These are phyloP conservation scores for Adelphocoris suturalis DNA, from an alignment of 2,888 invertebrate species.

Conservation along the genomic window DNA sequence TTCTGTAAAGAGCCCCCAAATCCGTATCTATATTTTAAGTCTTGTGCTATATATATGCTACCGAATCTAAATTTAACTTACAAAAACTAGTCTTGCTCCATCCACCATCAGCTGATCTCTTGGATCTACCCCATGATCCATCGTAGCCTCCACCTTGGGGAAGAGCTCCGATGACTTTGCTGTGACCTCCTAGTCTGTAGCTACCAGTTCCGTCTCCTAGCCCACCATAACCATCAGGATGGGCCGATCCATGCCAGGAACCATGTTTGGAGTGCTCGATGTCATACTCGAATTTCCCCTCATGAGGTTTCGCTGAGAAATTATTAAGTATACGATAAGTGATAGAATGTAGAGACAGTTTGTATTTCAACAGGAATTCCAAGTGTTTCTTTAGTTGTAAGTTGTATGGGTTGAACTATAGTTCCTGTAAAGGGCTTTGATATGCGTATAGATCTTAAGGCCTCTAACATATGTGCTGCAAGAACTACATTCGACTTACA, in stretches of 20 bases:
- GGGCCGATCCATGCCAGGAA: slow-evolving; percentile 71
- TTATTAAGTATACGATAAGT: background rate
- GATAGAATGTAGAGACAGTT: too few species aligned
- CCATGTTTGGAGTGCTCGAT: slow-evolving; percentile 72
- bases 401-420: too few species aligned
- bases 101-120: slow-evolving; percentile 48
- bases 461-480: too few species aligned
- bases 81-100: slow-evolving; percentile 40
- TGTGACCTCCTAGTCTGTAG: slow-evolving; percentile 65
- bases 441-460: too few species aligned
- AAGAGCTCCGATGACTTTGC: slow-evolving; percentile 71
- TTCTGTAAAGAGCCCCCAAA: too few species aligned
- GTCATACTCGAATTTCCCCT: slow-evolving; percentile 71
- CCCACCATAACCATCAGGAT: slow-evolving; percentile 73
- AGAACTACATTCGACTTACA: too few species aligned
- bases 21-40: too few species aligned
- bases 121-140: slow-evolving; percentile 3
- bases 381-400: too few species aligned
- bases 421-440: too few species aligned
- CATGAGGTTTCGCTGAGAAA: slow-evolving; percentile 66
- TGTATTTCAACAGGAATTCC: too few species aligned
- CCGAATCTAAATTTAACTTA: too few species aligned
- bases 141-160: slow-evolving; percentile 66
- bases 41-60: too few species aligned
- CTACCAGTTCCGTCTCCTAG: slow-evolving; percentile 73